Percentiles rank a stretch among this genome's conserved stretches.
Conservation (phyloP, 2,113 vertebrate genomes). For the Daubentonia madagascariensis region DNA sequence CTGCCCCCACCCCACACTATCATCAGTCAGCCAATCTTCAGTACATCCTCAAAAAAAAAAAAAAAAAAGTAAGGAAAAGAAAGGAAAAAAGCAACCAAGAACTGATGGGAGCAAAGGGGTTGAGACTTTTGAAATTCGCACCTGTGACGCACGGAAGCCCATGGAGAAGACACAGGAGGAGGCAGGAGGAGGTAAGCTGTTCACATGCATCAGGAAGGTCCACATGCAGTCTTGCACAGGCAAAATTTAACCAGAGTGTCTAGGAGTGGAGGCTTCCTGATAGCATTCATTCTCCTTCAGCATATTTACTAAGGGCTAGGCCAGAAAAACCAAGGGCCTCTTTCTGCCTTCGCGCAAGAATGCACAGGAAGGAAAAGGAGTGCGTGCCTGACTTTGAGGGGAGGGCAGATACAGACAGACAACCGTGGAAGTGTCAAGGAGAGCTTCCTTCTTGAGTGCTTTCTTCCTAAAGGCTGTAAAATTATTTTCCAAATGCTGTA, state of each 20-base stretch:
- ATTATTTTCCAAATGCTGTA: not conserved
- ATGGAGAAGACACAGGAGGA: not conserved
- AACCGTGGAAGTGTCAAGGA: not conserved
- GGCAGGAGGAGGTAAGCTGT: not conserved
- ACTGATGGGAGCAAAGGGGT: not conserved
- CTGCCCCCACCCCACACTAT: fast-evolving
- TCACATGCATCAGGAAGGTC: too few species aligned
- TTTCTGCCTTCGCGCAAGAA: not conserved
- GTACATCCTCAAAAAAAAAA: not conserved
- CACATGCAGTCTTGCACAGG: too few species aligned
- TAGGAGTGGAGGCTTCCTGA: not conserved
- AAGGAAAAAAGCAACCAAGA: not conserved
- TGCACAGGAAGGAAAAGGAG: not conserved
- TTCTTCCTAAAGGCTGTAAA: not conserved
- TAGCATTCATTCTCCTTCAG: not conserved
- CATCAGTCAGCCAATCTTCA: not conserved
- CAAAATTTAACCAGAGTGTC: not conserved
- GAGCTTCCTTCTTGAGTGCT: not conserved
- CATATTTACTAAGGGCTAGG: not conserved
- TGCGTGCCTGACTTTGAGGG: not conserved
- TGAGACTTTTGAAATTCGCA: not conserved
- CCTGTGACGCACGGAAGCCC: not conserved
- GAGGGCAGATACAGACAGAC: not conserved
- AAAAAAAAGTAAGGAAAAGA: too few species aligned
- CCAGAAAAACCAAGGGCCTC: not conserved